These are phyloP conservation scores for Drosophila lutescens DNA, from an alignment of 2,888 invertebrate species.

Conservation along the genomic window DNA sequence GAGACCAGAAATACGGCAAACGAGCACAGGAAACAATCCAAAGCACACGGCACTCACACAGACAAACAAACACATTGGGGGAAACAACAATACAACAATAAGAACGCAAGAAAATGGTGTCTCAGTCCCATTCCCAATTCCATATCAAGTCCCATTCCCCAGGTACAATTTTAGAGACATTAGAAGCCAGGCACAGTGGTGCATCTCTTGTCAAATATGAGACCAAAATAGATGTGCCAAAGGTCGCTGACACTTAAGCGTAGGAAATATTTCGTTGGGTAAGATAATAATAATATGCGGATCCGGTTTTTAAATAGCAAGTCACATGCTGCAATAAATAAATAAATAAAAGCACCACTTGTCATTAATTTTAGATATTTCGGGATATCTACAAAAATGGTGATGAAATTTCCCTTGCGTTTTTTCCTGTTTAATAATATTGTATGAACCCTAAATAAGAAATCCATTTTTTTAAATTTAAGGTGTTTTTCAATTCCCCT, in stretches of 20 bases:
- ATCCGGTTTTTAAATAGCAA: not conserved
- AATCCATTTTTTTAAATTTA: too few relatives aligned
- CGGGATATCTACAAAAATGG: not conserved
- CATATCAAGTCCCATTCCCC: conserved; percentile 48
- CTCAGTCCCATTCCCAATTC: conserved; percentile 54
- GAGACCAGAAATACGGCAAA: conserved; percentile 62
- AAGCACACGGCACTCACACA: conserved; percentile 30
- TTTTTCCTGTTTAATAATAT: too few relatives aligned
- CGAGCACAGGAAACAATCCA: conserved; percentile 66
- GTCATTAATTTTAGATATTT: not conserved
- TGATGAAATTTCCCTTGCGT: too few relatives aligned
- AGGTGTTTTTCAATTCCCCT: too few relatives aligned
- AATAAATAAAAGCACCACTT: not conserved
- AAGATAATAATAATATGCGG: not conserved
- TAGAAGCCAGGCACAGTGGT: conserved; percentile 56
- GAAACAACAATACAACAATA: conserved; percentile 30
- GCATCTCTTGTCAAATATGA: not conserved
- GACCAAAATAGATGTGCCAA: conserved; percentile 26
- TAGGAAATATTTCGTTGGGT: not conserved
- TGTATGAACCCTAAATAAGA: too few relatives aligned
- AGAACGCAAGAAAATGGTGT: conserved; percentile 70
- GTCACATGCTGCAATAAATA: not conserved
- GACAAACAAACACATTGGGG: conserved; percentile 42
- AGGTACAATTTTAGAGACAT: conserved; percentile 76
- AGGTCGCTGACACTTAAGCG: conserved; percentile 37